Evolutionary conservation across 2,113 vertebrate genomes (phyloP).

Genomic region (Microtus montanus): DNA sequence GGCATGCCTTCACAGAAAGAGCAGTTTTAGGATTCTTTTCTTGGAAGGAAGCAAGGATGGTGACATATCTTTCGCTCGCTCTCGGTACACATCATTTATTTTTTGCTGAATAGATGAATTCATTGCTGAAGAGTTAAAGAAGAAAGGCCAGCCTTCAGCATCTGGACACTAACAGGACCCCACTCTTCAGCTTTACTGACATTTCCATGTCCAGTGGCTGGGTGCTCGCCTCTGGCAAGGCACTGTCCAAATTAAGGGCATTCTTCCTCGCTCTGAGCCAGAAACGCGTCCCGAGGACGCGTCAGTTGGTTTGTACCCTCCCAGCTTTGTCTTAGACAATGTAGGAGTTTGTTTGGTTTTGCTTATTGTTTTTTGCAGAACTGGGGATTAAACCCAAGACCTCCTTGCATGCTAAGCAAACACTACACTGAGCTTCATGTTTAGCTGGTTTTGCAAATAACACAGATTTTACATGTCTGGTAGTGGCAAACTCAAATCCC

Average conservation of each 20-base stretch:
- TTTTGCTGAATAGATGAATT: slow-evolving; percentile 76
- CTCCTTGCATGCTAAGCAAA: neutral
- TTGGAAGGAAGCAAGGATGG: slow-evolving; percentile 54
- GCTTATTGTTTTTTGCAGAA: neutral
- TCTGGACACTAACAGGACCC: slow-evolving; percentile 50
- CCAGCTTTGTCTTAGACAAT: neutral
- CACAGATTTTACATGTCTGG: neutral
- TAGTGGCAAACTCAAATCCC: slow-evolving; percentile 2
- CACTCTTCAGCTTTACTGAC: neutral
- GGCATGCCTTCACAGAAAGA: slow-evolving; percentile 73
- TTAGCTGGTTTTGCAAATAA: neutral
- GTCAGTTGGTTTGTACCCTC: neutral
- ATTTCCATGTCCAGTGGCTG: neutral
- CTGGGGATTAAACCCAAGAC: neutral
- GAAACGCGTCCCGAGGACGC: neutral
- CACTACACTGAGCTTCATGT: neutral
- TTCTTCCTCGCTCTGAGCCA: neutral
- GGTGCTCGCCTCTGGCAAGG: neutral
- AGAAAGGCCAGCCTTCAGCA: slow-evolving; percentile 48
- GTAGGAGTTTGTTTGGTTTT: neutral
- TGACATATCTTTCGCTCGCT: slow-evolving; percentile 49
- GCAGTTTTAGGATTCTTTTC: slow-evolving; percentile 39
- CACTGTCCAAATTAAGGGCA: neutral
- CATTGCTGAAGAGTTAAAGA: slow-evolving; percentile 58
- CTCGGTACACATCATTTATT: slow-evolving; percentile 68